Percentiles rank a stretch among this genome's conserved stretches.
Conservation (phyloP, 2,113 vertebrate genomes). For the Etheostoma spectabile region DNA sequence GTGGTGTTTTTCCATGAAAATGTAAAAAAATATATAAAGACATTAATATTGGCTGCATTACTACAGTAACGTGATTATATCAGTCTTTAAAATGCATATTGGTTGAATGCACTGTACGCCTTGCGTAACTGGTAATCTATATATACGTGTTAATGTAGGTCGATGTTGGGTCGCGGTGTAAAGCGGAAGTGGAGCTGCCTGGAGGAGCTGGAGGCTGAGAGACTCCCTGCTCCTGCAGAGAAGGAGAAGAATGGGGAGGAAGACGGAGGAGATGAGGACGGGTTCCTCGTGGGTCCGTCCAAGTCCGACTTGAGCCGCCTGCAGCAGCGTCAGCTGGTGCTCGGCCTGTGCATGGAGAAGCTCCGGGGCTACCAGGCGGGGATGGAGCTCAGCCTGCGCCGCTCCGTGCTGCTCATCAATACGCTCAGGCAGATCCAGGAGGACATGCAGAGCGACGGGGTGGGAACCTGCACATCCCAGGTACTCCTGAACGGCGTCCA, state of each 20-base stretch:
- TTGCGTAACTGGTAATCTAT: not conserved
- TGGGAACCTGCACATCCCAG: conserved; percentile 58
- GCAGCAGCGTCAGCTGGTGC: conserved; percentile 89
- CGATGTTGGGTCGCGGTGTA: conserved; percentile 91
- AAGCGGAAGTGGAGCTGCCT: conserved; percentile 89
- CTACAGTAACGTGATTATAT: not conserved
- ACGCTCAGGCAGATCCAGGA: conserved; percentile 90
- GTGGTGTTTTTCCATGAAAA: not conserved
- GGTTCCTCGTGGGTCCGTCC: conserved; percentile 12
- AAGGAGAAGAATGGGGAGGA: conserved; percentile 58
- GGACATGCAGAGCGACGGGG: conserved; percentile 80
- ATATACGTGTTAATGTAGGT: conserved; percentile 66
- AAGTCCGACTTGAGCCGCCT: conserved; percentile 76
- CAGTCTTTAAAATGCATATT: not conserved
- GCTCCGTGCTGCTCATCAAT: conserved; percentile 90
- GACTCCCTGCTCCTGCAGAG: conserved; percentile 70
- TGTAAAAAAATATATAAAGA: not conserved
- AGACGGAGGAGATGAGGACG: not conserved
- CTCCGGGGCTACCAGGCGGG: conserved; percentile 87
- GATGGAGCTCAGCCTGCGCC: conserved; percentile 88
- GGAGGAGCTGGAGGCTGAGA: conserved; percentile 86
- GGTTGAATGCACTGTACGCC: not conserved
- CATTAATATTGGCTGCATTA: not conserved
- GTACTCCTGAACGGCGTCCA: conserved; percentile 43
- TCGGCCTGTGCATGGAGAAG: conserved; percentile 90